Percentiles rank a stretch among this genome's conserved stretches.
Conservation (phyloP, 2,113 vertebrate genomes). For the Andinoacara biseriatus region DNA sequence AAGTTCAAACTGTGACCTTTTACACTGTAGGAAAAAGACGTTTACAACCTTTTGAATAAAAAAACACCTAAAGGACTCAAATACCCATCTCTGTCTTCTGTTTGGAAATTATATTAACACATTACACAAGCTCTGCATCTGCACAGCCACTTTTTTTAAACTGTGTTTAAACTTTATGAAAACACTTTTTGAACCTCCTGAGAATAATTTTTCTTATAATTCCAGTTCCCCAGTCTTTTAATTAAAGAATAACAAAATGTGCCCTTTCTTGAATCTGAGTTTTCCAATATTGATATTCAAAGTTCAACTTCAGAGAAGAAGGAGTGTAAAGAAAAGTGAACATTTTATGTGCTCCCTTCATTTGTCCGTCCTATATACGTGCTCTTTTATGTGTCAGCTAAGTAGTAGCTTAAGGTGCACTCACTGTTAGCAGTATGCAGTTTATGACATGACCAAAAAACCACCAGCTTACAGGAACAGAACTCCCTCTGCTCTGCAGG, state of each 20-base stretch:
- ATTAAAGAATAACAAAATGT: no score
- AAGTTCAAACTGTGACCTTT: conserved; percentile 74
- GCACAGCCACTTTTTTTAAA: no score
- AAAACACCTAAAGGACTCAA: conserved; percentile 49
- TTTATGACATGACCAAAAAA: background rate
- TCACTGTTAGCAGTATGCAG: background rate
- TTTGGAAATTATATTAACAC: background rate
- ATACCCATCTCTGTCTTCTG: background rate
- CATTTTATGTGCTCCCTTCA: background rate
- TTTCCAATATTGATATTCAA: background rate
- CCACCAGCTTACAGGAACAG: background rate
- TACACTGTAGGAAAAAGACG: conserved; percentile 75
- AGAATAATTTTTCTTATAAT: background rate
- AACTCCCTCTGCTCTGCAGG: no score
- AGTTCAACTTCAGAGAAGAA: background rate
- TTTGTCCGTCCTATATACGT: background rate
- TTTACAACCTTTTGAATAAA: conserved; percentile 78
- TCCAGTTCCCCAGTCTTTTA: no score
- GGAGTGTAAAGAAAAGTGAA: background rate
- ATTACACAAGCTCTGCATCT: no score
- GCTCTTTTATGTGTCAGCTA: background rate
- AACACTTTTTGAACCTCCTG: no score
- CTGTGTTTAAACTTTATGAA: no score
- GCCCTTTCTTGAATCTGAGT: background rate
- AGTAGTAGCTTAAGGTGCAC: background rate